These are phyloP conservation scores for Misgurnus anguillicaudatus DNA, from an alignment of 2,113 vertebrate genomes.

Conservation along the genomic window DNA sequence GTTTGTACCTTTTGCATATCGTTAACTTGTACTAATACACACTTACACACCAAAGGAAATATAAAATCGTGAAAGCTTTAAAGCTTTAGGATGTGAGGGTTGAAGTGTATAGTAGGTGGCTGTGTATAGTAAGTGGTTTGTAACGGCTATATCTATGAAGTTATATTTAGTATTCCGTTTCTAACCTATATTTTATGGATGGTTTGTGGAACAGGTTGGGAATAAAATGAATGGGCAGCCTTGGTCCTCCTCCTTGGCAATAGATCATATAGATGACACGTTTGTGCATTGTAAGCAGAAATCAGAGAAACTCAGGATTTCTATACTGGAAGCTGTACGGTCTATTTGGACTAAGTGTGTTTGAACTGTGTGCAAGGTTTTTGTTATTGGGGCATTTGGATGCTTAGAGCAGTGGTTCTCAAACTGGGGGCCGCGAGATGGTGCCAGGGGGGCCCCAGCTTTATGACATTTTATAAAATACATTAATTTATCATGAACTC, in stretches of 20 bases:
- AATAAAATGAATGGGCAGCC: slow-evolving; percentile 70
- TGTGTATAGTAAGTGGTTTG: too few species aligned
- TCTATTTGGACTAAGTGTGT: slow-evolving; percentile 12
- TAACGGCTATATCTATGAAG: slow-evolving; percentile 39
- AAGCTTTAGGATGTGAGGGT: background rate
- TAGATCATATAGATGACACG: slow-evolving; percentile 64
- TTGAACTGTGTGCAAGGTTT: slow-evolving; percentile 12
- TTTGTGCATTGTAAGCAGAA: slow-evolving; percentile 67
- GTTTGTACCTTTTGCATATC: too few species aligned
- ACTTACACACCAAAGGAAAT: too few species aligned
- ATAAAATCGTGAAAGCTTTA: too few species aligned
- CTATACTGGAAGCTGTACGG: slow-evolving; percentile 28
- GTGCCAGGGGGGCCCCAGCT: too few species aligned
- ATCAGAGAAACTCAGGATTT: slow-evolving; percentile 58
- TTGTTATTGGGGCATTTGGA: background rate
- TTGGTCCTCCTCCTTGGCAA: slow-evolving; percentile 59
- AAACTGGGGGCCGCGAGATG: too few species aligned
- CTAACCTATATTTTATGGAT: slow-evolving; percentile 68
- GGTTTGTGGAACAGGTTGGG: slow-evolving; percentile 61
- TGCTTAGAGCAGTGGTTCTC: background rate
- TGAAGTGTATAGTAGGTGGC: background rate
- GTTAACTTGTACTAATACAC: too few species aligned
- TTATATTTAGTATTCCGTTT: slow-evolving; percentile 70
- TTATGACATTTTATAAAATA: too few species aligned
- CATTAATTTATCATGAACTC: too few species aligned